Evolutionary conservation across 2,797 vertebrate genomes (phyloP), one percentile per base, ranked within the genome.

Genomic region (Gallinago stenura): DNA sequence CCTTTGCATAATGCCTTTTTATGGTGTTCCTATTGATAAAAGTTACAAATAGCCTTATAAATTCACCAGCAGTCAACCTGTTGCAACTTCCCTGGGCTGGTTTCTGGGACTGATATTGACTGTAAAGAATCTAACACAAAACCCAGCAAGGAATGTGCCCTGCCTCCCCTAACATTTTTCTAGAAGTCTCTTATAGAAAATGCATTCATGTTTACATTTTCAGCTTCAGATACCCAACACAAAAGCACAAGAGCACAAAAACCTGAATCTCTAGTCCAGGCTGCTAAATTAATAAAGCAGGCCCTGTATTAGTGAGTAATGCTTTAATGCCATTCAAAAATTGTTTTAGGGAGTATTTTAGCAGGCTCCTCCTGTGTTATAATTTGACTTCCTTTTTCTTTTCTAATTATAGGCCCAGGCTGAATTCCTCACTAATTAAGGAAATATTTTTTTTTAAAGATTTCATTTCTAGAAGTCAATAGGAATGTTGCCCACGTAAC

Each of bases 211-310:
- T 93, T 95, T 91, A 90, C 87, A 91, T 95, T 94, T 96, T 93
- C 92, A 93, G 90, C 95, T 96, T 97, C 95, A 92, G 91, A 96
- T 89, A 91, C 25, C 46, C 83, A 62, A 72, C 72, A 96, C 83
- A 97, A 96, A 96, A 96, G 96, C 95, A 62, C 2, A 1, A 75
- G 88, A 90, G 80, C 56, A 90, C 87, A 95, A 92, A 94, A 97
- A 83, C 64, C 84, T 81, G 92, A 95, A 66, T 91, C 82, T 87
- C 90, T 78, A 83, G 65, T 89, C 72, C 83, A 79, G 73, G 54
- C 85, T 93, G 76, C 50, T 90, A 94, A 89, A 92, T 87, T 93
- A 97, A 96, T 95, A 95, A 90, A 94, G 89, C 60, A 83, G 73
- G 51, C 35, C 43, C 33, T 0, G 4, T 85, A 81, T 82, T 92